Evolutionary conservation across 2,113 vertebrate species (phyloP).

Genomic region (Benitochromis conjunctus): DNA sequence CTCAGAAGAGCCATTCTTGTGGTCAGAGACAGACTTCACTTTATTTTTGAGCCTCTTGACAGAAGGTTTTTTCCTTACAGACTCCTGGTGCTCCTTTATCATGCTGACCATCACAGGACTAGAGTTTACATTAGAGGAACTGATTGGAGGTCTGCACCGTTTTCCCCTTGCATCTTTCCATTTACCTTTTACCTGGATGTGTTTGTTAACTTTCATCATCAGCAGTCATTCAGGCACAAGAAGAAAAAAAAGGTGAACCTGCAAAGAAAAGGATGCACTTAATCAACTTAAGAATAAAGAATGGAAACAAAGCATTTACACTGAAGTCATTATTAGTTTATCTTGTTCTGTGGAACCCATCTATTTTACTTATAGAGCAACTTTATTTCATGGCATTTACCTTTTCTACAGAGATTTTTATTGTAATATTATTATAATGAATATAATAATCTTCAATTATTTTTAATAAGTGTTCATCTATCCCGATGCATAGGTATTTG

Average conservation of each 20-base stretch:
- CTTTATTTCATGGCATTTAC: background rate
- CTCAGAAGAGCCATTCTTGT: background rate
- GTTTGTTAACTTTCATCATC: constrained; percentile 73
- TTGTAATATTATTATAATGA: background rate
- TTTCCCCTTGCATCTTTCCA: constrained; percentile 61
- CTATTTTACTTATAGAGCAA: background rate
- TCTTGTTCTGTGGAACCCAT: background rate
- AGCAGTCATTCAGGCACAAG: background rate
- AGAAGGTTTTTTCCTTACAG: constrained; percentile 50
- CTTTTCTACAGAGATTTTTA: background rate
- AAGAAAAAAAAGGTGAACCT: constrained; percentile 8
- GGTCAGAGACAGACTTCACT: constrained; percentile 30
- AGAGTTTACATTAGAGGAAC: constrained; percentile 19
- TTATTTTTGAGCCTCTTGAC: constrained; percentile 71
- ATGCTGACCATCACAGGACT: constrained; percentile 32
- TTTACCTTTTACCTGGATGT: constrained; percentile 26
- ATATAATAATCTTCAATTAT: background rate
- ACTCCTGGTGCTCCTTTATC: constrained; percentile 41
- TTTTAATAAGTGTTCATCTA: background rate
- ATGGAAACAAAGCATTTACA: background rate
- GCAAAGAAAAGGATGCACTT: background rate
- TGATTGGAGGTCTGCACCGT: constrained; percentile 26
- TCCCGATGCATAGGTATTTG: background rate
- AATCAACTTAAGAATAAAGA: background rate
- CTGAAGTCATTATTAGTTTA: background rate